Conservation (phyloP, 2,113 vertebrate species). For the Phylloscopus trochilus region DNA sequence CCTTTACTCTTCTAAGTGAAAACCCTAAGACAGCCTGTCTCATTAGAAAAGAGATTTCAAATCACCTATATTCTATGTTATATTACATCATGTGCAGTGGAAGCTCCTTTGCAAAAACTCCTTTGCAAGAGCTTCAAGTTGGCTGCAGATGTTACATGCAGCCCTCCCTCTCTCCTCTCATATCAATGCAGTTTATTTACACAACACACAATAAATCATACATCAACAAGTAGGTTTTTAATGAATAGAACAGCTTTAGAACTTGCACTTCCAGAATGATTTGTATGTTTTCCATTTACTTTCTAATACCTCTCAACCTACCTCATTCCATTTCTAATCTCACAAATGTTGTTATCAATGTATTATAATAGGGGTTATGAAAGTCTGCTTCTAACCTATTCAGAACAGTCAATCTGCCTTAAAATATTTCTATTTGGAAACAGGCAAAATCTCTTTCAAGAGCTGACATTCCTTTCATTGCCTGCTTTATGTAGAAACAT, state of each 20-base stretch:
- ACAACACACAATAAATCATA: background rate
- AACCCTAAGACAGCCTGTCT: rapidly evolving
- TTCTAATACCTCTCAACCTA: background rate
- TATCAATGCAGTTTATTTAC: background rate
- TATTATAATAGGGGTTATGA: constrained; percentile 16
- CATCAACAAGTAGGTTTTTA: background rate
- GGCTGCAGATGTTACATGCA: background rate
- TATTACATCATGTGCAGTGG: background rate
- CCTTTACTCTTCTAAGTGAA: background rate
- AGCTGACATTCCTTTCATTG: background rate
- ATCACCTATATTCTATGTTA: background rate
- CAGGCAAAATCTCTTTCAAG: background rate
- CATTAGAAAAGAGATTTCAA: background rate
- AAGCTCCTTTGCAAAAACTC: background rate
- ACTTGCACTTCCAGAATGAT: background rate
- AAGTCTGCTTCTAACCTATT: background rate
- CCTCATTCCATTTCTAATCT: background rate
- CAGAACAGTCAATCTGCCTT: background rate
- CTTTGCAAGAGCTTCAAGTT: background rate
- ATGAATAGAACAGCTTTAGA: background rate
- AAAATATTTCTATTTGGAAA: constrained; percentile 16
- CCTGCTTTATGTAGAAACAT: background rate
- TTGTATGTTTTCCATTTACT: background rate
- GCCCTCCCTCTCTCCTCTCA: background rate
- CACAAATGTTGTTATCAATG: constrained; percentile 3